These are phyloP conservation scores for Melanotaenia trifasciata DNA, from an alignment of 2,797 vertebrate species.

Conservation along the genomic window DNA sequence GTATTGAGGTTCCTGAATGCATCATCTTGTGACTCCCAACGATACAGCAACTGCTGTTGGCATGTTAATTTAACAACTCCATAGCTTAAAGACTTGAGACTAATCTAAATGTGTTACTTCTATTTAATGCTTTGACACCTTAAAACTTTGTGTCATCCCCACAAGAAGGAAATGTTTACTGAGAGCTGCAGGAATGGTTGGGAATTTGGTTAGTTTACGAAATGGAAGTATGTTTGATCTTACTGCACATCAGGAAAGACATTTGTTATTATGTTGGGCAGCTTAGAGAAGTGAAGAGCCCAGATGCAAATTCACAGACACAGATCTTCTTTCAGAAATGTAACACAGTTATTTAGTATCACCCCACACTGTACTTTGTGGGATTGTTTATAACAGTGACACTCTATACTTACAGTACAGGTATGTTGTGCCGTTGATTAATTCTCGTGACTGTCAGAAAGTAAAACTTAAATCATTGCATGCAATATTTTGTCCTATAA, in stretches of 20 bases:
- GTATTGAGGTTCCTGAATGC: conserved; percentile 6
- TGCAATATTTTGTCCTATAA: not conserved
- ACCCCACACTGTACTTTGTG: not conserved
- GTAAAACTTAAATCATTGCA: not conserved
- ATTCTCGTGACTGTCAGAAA: not conserved
- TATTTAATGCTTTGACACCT: not conserved
- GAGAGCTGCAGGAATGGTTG: conserved; percentile 4
- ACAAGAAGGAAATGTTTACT: not conserved
- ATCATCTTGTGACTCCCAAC: conserved; percentile 56
- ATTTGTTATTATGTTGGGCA: not conserved
- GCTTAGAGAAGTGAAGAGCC: not conserved
- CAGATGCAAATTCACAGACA: conserved; percentile 9
- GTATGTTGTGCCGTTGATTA: not conserved
- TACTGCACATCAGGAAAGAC: conserved; percentile 14
- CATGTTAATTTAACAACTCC: conserved; percentile 12
- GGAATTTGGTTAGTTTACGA: conserved; percentile 3
- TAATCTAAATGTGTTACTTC: conserved; percentile 9
- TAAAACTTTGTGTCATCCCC: not conserved
- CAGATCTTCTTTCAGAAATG: not conserved
- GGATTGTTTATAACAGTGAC: not conserved
- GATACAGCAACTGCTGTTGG: conserved; percentile 54
- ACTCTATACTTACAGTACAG: not conserved
- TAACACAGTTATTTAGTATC: not conserved
- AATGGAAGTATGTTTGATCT: conserved; percentile 24
- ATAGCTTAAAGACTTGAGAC: conserved; percentile 22